Evolutionary conservation across 2,113 vertebrate species (phyloP), one percentile per base, ranked within the genome.

Genomic region (Vireo altiloquus): DNA sequence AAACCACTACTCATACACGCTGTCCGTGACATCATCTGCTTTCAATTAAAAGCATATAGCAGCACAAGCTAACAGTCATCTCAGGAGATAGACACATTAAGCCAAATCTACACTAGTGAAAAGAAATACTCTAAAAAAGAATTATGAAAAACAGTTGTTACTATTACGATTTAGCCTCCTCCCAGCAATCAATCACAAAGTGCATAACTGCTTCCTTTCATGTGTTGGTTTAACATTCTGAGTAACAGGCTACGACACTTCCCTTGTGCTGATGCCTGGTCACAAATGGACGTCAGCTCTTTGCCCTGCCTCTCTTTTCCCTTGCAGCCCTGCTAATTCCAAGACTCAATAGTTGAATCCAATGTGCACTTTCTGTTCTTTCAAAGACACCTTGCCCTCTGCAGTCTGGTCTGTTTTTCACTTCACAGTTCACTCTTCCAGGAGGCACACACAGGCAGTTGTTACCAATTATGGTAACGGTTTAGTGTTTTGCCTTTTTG

Each of bases 31-130:
- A 71, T 46, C 27, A 74, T 74, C 79, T 92, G 87, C 47, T 84
- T 89, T 87, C 56, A 77, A 14, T 61, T 92, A 92, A 78, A 92
- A 92, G 28, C n/a, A 88, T 42, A 74, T 22, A 31, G 50, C 49
- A 91, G 70, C 37, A 63, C 52, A 90, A 68, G 33, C 54, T 59
- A 83, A 89, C 84, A 82, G 71, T 71, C 33, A 25, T 42, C 19
- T 75, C 52, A 89, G 30, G 23, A 92, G 60, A 64, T 23, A 65
- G 60, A 83, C 31, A 80, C 22, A 66, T 47, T 76, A 80, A 74
- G 68, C 13, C 47, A 92, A 72, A 88, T 77, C 42, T 74, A 39
- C 15, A 53, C 31, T 22, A 86, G 28, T 33, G n/a, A 82, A 89
- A 92, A 82, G 21, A 85, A 94, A 72, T 18, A 46, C 4, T 63